Evolutionary conservation across 1,140 invertebrate genomes (phyloP), one percentile per base, ranked within the genome.

Genomic region (Hormaphis cornu): DNA sequence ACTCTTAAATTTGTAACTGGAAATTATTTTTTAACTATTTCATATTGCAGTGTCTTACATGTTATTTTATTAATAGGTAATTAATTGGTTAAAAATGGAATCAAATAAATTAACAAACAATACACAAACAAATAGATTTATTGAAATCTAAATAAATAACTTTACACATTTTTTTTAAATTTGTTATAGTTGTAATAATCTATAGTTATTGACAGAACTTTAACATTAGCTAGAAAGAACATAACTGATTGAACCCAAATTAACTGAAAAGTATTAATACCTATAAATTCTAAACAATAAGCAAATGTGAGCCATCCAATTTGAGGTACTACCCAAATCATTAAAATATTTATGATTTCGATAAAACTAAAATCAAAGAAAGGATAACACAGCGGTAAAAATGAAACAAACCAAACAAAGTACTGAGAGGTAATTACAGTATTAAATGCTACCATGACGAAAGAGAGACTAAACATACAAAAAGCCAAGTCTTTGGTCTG

Each of bases 351-450:
- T 28, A 83, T 3, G n/a, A 82, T 76, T 61, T 83, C 82, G 20
- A 72, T 76, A 3, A 75, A 72, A 9, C 82, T 79, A 54, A 86
- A 79, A 71, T 81, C 80, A 4, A 91, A 81, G 76, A 84, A 82
- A 26, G 85, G 89, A 14, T 85, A 82, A 76, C 83, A 90, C 44
- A 91, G 72, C 1, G 95, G 94, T 18, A 98, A 78, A 9, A 97
- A 76, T 18, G 89, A 89, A 37, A 98, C 77, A 77, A 95, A 97
- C 96, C 97, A 98, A 40, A 98, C 82, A 75, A 98, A 98, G 78
- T 98, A 99, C 80, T 99, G 95, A 18, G 93, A 95, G 12, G 97
- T 99, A 72, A 95, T 85, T 0, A 99, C 96, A 76, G 94, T 92
- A 80, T 99, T 99, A 74, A 92, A 96, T 6, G 87, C 87, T 0